Evolutionary conservation across 2,797 vertebrate species (phyloP), one percentile per base, ranked within the genome.

Genomic region (Sparus aurata): DNA sequence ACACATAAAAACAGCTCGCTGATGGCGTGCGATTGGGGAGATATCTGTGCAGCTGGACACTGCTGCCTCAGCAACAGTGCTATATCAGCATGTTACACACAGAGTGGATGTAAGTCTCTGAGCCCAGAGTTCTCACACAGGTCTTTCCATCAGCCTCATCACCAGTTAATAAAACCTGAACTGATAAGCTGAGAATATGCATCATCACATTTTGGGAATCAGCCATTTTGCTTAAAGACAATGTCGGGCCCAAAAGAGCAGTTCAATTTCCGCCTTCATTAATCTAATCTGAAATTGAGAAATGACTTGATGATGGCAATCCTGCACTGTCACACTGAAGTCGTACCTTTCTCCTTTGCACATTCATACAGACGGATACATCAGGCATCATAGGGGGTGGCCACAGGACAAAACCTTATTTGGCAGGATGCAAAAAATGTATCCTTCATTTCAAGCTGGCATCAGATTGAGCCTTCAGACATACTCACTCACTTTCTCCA

Each of bases 401-500:
- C 67, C 43, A 18, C 34, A 70, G 82, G 89, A 85, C 63, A 78
- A 82, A 85, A 78, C 69, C 59, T 70, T 73, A 69, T 92, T 87
- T 84, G 81, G 59, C 65, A 66, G 78, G 77, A 87, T 71, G 81
- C 80, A 77, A 75, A 88, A 80, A 89, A 78, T 38, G 82, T 76
- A 91, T 90, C 85, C 83, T 91, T 92, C 87, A 88, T 90, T 92
- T 88, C 79, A 78, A 79, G 77, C 73, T 66, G 80, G 87, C 91
- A 92, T 94, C 92, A 90, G 93, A 94, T 92, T 82, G 87, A 92
- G 91, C 90, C 87, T 87, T 87, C 83, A 89, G 87, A 89, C 89
- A 87, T 61, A 57, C 81, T 83, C 75, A 71, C 85, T 89, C 89
- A 85, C 90, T 85, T 90, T 80, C 85, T 86, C 79, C 78, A 76